Evolutionary conservation across 1,140 invertebrate species (phyloP).

Genomic region (Heliothis subflexa): DNA sequence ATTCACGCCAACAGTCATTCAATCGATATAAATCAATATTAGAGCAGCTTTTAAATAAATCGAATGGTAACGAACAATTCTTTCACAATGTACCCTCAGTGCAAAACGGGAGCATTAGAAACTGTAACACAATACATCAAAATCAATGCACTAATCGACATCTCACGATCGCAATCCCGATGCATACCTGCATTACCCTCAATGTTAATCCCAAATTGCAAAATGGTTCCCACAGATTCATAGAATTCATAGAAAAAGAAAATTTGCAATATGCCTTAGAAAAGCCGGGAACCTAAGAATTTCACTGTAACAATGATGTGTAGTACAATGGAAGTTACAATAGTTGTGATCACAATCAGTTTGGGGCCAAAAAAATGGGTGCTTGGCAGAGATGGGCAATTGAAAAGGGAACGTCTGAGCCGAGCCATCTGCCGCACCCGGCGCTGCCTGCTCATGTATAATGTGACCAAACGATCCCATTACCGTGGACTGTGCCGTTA

Average conservation of each 20-base stretch:
- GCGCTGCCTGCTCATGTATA: conserved; percentile 56
- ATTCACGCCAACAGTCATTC: conserved; percentile 12
- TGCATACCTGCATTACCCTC: conserved; percentile 47
- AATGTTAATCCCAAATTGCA: conserved; percentile 58
- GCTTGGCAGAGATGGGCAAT: conserved; percentile 69
- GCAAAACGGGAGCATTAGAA: conserved; percentile 35
- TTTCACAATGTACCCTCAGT: conserved; percentile 34
- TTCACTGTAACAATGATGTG: conserved; percentile 69
- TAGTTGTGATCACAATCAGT: conserved; percentile 77
- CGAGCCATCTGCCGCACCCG: conserved; percentile 75
- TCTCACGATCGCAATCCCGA: conserved; percentile 36
- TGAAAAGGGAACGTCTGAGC: conserved; percentile 67
- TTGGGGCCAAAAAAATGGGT: conserved; percentile 69
- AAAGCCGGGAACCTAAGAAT: conserved; percentile 71
- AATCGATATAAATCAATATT: conserved; percentile 37
- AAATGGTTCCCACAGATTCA: conserved; percentile 67
- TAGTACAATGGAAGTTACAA: conserved; percentile 71
- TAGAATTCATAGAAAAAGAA: conserved; percentile 69
- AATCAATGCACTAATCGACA: conserved; percentile 40
- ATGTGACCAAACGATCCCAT: conserved; percentile 54
- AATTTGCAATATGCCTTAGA: conserved; percentile 72
- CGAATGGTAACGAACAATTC: conserved; percentile 3
- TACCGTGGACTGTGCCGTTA: conserved; percentile 46
- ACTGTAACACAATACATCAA: conserved; percentile 47
- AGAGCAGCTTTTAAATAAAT: conserved; percentile 15